phyloP scores from a whole-genome alignment of 30 jellyfish, hydroid and myxozoan species.

The Hydractinia echinata region DNA sequence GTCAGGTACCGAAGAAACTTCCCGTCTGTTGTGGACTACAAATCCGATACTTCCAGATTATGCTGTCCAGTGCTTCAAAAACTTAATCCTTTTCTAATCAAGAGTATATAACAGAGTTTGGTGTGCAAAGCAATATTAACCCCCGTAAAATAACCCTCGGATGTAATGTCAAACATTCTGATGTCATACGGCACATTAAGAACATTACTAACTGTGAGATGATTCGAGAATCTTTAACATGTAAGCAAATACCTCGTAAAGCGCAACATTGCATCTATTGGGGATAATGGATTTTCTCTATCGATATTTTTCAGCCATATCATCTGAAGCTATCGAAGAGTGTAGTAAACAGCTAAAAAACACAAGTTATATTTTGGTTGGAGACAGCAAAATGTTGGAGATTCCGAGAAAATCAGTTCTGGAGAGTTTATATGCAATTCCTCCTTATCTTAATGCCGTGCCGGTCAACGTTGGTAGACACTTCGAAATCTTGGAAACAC shows the following conservation, averaged over 20 bases:
- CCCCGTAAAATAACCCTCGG: too few species aligned
- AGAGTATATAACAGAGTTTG: too few species aligned
- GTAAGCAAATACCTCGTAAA: too few species aligned
- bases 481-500: constrained; percentile 27
- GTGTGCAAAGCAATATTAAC: too few species aligned
- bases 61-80: not conserved
- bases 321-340: not conserved
- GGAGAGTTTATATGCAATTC: constrained; percentile 23
- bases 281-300: too few species aligned
- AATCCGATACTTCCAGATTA: not conserved
- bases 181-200: too few species aligned
- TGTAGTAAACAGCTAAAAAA: not conserved
- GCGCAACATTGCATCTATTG: too few species aligned
- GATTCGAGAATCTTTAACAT: too few species aligned
- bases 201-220: too few species aligned
- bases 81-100: too few species aligned
- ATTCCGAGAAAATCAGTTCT: constrained; percentile 38
- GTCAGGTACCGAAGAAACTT: not conserved
- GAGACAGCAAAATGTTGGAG: constrained; percentile 4
- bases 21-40: constrained; percentile 7
- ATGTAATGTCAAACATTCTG: too few species aligned
- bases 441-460: constrained; percentile 49
- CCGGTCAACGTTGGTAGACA: constrained; percentile 27
- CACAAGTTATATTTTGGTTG: constrained; percentile 20
- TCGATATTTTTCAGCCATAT: too few species aligned